Conservation (phyloP, 2,113 vertebrate genomes). For the Brachypteracias leptosomus region DNA sequence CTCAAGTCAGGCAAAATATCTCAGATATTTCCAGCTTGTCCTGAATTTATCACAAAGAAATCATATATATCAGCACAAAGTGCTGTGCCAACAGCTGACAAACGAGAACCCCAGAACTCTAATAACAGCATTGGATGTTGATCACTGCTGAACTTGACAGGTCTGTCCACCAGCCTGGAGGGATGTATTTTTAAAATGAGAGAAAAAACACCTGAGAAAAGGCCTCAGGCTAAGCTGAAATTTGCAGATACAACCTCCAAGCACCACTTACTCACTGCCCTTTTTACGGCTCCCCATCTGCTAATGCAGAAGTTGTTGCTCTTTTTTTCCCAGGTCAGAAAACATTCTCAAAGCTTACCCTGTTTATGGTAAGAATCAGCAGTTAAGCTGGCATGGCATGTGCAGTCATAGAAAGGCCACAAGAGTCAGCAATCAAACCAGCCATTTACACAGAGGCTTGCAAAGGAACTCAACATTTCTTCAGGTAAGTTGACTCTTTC, state of each 20-base stretch:
- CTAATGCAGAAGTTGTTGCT: neutral
- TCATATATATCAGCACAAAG: neutral
- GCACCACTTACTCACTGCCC: neutral
- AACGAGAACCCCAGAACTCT: neutral
- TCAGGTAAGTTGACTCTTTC: neutral
- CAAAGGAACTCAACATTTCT: neutral
- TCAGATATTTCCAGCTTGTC: neutral
- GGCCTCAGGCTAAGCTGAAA: neutral
- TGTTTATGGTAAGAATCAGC: neutral
- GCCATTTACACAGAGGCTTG: neutral
- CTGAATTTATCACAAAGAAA: neutral
- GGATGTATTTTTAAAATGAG: neutral
- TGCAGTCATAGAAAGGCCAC: slow-evolving; percentile 36
- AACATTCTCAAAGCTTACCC: neutral
- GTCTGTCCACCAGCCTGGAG: neutral
- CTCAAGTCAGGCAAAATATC: slow-evolving; percentile 12
- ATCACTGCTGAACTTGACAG: neutral
- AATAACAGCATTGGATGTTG: neutral
- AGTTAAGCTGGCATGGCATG: neutral
- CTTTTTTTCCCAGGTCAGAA: neutral
- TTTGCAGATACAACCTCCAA: neutral
- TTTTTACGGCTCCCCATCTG: neutral
- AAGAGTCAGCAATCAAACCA: neutral
- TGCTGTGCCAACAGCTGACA: neutral
- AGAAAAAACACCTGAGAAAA: neutral